phyloP scores from a whole-genome alignment of 2,888 invertebrate species.

The Diachrysia chrysitis region DNA sequence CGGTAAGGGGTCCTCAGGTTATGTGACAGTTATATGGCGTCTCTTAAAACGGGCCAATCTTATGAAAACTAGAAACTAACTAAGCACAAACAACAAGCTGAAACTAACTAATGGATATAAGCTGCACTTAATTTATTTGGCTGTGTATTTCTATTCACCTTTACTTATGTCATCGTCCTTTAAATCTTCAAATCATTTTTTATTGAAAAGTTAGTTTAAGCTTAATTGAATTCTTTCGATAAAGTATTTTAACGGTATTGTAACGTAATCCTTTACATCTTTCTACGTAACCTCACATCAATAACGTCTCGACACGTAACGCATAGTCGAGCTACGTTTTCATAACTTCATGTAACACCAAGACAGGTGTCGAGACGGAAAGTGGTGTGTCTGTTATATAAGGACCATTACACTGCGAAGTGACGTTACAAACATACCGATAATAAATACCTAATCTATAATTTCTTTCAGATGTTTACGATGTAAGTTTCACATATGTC shows the following conservation, averaged over 20 bases:
- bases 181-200: no score
- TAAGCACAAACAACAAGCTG: background rate
- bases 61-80: background rate
- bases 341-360: background rate
- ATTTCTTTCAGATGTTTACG: background rate
- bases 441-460: background rate
- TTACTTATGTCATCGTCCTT: no score
- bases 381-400: constrained; percentile 15
- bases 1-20: background rate
- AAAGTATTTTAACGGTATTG: background rate
- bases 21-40: background rate
- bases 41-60: no score
- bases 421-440: background rate
- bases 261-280: background rate
- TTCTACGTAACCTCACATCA: constrained; percentile 11
- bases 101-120: no score
- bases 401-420: background rate
- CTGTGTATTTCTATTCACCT: no score
- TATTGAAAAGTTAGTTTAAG: no score
- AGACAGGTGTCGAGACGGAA: background rate
- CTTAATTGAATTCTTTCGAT: no score
- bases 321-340: background rate
- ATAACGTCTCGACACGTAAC: background rate
- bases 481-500: background rate
- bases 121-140: no score